These are phyloP conservation scores for Furnarius figulus DNA, from an alignment of 2,113 vertebrate genomes.

Conservation along the genomic window DNA sequence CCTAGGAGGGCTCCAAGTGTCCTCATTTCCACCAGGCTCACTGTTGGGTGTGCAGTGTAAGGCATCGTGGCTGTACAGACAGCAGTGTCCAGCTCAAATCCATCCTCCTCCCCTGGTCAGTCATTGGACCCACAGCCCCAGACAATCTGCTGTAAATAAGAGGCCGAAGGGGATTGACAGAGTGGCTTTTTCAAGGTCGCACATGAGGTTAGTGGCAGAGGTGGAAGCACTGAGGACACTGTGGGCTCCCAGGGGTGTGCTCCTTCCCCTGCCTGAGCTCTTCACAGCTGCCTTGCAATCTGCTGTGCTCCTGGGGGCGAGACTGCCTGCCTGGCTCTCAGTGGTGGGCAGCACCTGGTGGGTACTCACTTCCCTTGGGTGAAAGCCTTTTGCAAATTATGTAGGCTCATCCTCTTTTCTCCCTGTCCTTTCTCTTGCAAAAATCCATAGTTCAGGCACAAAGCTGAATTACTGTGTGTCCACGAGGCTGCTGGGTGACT, in stretches of 20 bases:
- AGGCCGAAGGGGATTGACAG: not conserved
- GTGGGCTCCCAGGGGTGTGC: not conserved
- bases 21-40: not conserved
- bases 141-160: not conserved
- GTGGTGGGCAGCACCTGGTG: not conserved
- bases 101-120: not conserved
- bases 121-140: not conserved
- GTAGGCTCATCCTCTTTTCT: not conserved
- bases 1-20: not conserved
- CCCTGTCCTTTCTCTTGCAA: not conserved
- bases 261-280: not conserved
- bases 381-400: not conserved
- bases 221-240: not conserved
- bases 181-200: not conserved
- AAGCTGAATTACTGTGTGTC: not conserved
- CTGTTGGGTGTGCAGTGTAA: not conserved
- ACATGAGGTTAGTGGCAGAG: not conserved
- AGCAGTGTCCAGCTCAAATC: not conserved
- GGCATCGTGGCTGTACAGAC: not conserved
- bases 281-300: not conserved
- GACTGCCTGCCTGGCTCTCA: not conserved
- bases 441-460: not conserved
- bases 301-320: rapidly evolving
- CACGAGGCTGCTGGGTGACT: not conserved
- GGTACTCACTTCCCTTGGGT: not conserved